Base-by-base conservation (phyloP, 2,888 invertebrate genomes). In the Monochamus alternatus region DNA sequence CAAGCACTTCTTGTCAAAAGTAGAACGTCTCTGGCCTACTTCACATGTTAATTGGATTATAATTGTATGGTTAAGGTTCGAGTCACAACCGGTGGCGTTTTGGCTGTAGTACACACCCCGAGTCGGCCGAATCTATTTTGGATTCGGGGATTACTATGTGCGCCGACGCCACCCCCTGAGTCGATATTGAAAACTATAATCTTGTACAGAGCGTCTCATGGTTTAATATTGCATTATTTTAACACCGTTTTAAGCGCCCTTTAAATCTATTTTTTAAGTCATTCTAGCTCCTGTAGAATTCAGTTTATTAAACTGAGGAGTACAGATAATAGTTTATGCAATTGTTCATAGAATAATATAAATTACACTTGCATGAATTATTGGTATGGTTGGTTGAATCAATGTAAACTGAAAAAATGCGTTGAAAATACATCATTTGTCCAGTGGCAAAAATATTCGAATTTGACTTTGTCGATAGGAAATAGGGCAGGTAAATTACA, bases 41-140 rank as follows among this genome's bases (percentile, higher is more conserved):
- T 84, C 84, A 85, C 86, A 85, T 85, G 78, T 80, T 85, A 83
- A 83, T 82, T 83, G 80, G 78, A 83, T 81, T 82, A 81, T 80
- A 83, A 82, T 80, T 80, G 78, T 80, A 75, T 73, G 79, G 80
- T 77, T 78, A 69, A 80, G 78, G 78, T 81, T 78, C 55, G 78
- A 83, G 81, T 81, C 81, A 78, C 80, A 79, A 83, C 85, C 85
- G 86, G 85, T 85, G 83, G 84, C 85, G 85, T 85, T 84, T 84
- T 82, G 81, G 82, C 82, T 85, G 85, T 88, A 87, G 88, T 88
- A 88, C 89, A 88, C 88, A 88, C 88, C 88, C 88, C 87, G 87
- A 86, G 85, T 86, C 83, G 85, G 84, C 84, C 85, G 84, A 86
- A 87, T 87, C 87, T 87, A 86, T 86, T 87, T 85, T 85, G 84